Evolutionary conservation across 2,797 vertebrate genomes (phyloP).

Genomic region (Rousettus madagascariensis): DNA sequence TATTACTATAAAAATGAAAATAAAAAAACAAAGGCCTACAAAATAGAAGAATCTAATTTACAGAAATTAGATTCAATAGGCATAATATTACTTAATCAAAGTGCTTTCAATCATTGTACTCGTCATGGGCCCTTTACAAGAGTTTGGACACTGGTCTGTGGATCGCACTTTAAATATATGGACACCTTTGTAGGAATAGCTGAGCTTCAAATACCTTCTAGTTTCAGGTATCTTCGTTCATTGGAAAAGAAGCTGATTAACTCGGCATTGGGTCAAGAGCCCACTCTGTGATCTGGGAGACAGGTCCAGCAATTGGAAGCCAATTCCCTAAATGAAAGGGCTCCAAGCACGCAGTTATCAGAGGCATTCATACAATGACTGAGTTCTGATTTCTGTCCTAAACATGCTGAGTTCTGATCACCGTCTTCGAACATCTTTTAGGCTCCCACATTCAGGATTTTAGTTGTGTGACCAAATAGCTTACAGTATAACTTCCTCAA

Average conservation of each 20-base stretch:
- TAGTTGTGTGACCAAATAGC: neutral
- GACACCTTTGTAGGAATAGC: too few relatives aligned
- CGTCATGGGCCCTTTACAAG: neutral
- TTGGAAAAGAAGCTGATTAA: neutral
- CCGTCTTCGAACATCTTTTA: fast-evolving
- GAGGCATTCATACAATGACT: neutral
- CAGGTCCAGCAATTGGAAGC: neutral
- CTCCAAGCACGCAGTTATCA: neutral
- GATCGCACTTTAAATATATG: neutral
- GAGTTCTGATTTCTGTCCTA: neutral
- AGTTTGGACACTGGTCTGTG: neutral
- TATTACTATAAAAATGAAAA: neutral
- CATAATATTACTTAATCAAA: neutral
- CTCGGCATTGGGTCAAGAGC: neutral
- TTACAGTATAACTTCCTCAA: neutral
- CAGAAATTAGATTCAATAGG: neutral
- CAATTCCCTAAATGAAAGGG: neutral
- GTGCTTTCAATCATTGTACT: neutral
- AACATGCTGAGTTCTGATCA: neutral
- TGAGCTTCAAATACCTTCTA: neutral
- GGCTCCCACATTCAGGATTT: neutral
- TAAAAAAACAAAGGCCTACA: neutral
- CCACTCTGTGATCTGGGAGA: neutral
- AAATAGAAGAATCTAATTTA: neutral
- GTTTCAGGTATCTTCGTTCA: neutral